Percentiles rank a stretch among this genome's conserved stretches.
These are phyloP conservation scores for Styela plicata DNA, from an alignment of 23 tunicate genomes.

Conservation along the genomic window DNA sequence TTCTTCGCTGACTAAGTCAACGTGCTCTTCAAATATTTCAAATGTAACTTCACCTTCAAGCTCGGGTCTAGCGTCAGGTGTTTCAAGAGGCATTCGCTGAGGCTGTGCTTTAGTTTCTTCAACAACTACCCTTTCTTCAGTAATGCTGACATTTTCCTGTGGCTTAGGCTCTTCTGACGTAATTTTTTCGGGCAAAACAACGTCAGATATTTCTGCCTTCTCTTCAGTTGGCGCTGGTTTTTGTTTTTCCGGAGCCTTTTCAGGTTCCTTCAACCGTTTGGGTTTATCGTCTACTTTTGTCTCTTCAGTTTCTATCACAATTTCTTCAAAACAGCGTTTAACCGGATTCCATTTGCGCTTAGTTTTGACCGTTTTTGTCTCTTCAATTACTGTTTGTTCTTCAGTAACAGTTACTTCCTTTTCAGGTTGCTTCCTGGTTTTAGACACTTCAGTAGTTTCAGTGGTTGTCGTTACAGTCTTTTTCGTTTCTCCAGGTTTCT, in stretches of 20 bases:
- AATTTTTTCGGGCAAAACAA: neutral
- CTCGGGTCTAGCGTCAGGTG: neutral
- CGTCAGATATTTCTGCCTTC: neutral
- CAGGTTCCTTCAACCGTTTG: constrained; percentile 19
- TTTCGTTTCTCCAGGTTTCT: no score
- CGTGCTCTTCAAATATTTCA: constrained; percentile 4
- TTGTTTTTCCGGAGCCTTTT: neutral
- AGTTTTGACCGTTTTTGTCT: constrained; percentile 5
- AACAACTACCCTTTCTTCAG: constrained; percentile 3
- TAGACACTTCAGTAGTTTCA: neutral
- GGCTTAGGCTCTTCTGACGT: neutral
- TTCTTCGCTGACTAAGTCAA: constrained; percentile 11
- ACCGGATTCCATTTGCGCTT: constrained; percentile 62
- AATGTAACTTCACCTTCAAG: neutral
- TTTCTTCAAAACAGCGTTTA: constrained; percentile 56
- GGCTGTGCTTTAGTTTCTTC: constrained; percentile 1
- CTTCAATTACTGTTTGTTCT: neutral
- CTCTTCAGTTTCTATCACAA: constrained; percentile 26
- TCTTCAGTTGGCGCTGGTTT: neutral
- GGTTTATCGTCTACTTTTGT: constrained; percentile 29
- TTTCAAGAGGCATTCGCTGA: neutral
- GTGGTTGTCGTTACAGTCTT: neutral
- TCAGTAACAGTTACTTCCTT: neutral
- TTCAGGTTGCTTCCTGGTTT: no score
- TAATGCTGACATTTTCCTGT: neutral